Evolutionary conservation across 1,140 invertebrate genomes (phyloP), one percentile per base, ranked within the genome.

Genomic region (Heliconius hewitsoni): DNA sequence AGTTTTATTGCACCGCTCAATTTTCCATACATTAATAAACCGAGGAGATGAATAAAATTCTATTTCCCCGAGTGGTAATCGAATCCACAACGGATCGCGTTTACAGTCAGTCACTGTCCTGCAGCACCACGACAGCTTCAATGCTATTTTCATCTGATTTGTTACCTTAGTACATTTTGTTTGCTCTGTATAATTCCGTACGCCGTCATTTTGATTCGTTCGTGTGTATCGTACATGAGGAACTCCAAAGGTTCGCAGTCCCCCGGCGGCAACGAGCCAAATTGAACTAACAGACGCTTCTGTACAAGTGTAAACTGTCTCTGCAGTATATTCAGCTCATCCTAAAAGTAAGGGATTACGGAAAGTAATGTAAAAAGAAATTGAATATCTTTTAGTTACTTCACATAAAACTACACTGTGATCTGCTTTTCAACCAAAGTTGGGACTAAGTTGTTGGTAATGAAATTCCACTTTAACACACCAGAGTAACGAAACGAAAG

Each of bases 181-280:
- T 85, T 94, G 27, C 81, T 81, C 19, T 85, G 57, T 39, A 91
- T 83, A 76, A 96, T 94, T 78, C 93, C 86, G 42, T 95, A 90
- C 9, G 95, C 93, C 13, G 90, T 87, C 50, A 90, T 89, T 18
- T 94, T 88, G 37, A 98, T 96, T 83, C 97, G 96, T 83, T 95
- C 91, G 85, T 97, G 96, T 13, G 97, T 97, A 72, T 97, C 96
- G 79, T 96, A 96, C 78, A 98, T 94, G 34, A 98, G 90, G 23
- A 96, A 96, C 89, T 97, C 96, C 30, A 98, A 90, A 83, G 96
- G 96, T 46, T 96, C 96, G 74, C 98, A 95, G 42, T 97, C 96
- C 3, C 96, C 95, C 3, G 97, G 97, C 60, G 97, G 97, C 88
- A 97, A 96, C 77, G 97, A 97, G 82, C 97, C 96, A 87, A 97